A percentile compares a stretch with the other conserved stretches of the same genome.
These are phyloP conservation scores for Argentina silus DNA, from an alignment of 2,797 vertebrate genomes.

Conservation along the genomic window DNA sequence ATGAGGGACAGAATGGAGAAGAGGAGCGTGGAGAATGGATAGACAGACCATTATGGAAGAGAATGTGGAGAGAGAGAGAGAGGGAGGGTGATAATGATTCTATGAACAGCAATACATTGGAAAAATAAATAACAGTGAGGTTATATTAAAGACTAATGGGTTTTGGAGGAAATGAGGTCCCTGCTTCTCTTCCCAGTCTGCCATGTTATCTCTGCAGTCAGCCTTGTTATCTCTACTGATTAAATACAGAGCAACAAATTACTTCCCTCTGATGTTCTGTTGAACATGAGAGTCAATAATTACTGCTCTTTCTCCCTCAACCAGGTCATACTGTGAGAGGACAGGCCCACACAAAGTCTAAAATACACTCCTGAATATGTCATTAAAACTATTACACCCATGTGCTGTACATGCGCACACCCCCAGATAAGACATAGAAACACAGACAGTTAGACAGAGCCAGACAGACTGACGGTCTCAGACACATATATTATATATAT, in stretches of 20 bases:
- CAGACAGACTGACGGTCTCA: no score
- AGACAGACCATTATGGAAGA: background rate
- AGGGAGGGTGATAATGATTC: constrained; percentile 47
- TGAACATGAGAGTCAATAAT: constrained; percentile 74
- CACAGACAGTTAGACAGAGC: no score
- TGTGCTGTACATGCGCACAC: constrained; percentile 38
- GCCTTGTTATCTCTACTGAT: constrained; percentile 73
- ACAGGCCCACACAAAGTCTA: constrained; percentile 21
- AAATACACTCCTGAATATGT: constrained; percentile 44
- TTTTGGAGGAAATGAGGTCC: constrained; percentile 71
- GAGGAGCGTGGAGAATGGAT: background rate
- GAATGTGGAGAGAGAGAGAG: constrained; percentile 18
- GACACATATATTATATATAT: no score
- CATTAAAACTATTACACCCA: constrained; percentile 45
- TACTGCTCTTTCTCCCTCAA: constrained; percentile 60
- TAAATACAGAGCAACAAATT: constrained; percentile 81
- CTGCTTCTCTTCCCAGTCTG: constrained; percentile 59
- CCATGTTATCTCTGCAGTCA: constrained; percentile 59
- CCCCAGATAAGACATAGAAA: no score
- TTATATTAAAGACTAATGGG: constrained; percentile 69
- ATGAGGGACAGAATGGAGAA: background rate
- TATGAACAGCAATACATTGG: constrained; percentile 56
- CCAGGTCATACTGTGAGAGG: constrained; percentile 22
- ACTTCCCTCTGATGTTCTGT: constrained; percentile 76
- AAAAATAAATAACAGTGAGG: constrained; percentile 54